These are phyloP conservation scores for Operophtera brumata DNA, from an alignment of 2,888 invertebrate species.

Conservation along the genomic window DNA sequence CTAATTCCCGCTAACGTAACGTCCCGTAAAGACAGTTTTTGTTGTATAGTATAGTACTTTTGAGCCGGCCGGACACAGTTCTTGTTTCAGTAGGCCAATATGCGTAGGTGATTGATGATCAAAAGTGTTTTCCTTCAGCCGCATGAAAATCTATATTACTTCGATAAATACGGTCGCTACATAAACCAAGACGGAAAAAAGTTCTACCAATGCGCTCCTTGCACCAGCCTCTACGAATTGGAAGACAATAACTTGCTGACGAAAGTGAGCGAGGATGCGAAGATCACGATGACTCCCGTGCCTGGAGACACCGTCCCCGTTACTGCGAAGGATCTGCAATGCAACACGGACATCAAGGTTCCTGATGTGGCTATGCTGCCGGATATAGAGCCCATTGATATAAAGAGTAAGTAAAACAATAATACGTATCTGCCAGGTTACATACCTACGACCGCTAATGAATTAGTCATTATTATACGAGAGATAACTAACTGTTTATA, in stretches of 20 bases:
- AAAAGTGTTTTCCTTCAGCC: no score
- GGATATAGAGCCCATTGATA: constrained; percentile 39
- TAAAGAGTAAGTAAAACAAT: constrained; percentile 39
- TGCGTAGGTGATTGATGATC: no score
- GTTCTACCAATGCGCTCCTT: constrained; percentile 53
- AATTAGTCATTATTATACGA: no score
- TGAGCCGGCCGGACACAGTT: no score
- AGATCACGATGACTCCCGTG: constrained; percentile 10
- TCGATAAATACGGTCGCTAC: constrained; percentile 57
- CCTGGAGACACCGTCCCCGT: neutral
- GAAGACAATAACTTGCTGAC: constrained; percentile 41
- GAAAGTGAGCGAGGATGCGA: constrained; percentile 47
- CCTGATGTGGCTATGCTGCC: constrained; percentile 46
- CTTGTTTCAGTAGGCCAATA: no score
- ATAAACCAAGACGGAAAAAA: constrained; percentile 43
- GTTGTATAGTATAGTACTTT: no score
- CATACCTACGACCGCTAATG: neutral
- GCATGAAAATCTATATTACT: constrained; percentile 44
- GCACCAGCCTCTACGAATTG: constrained; percentile 54
- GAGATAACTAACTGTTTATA: no score
- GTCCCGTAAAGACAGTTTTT: no score
- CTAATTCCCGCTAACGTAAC: no score
- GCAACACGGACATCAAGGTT: constrained; percentile 44
- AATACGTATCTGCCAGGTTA: no score
- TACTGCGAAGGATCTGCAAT: constrained; percentile 33